Evolutionary conservation across 2,888 invertebrate species (phyloP), one percentile per base, ranked within the genome.

Genomic region (Drosophila limbata): DNA sequence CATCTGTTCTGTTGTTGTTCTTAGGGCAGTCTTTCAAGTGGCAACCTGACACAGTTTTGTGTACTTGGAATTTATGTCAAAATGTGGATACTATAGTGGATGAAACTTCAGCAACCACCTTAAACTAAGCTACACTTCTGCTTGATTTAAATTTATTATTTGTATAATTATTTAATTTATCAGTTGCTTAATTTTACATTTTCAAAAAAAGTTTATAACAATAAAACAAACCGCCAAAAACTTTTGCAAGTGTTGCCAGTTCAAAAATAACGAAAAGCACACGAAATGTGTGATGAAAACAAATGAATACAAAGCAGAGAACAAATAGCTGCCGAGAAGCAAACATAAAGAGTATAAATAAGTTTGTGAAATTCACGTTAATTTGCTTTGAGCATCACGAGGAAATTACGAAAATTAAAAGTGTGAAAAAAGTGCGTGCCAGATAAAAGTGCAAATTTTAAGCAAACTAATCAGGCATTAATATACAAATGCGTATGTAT

Each of bases 251-350:
- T 25, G 64, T 85, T 84, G 84, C 84, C 84, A 84, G 57, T 51
- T 13, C 11, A 1, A 37, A 74, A 42, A 28, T 8, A 31, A 40
- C 53, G 40, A 66, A 69, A 69, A 53, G 8, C 28, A 37, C 44
- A 48, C 72, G 77, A 82, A 82, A 60, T 45, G 33, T 68, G 74
- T 59, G 73, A 85, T 68, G 72, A 77, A 70, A 80, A 81, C 75
- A 80, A 83, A 83, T 74, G 50, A 55, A 39, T 47, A 47, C 45
- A 78, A 77, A 66, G 39, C 66, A 50, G 11, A 65, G 42, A 48
- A 66, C 66, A 45, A 69, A 59, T 48, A 55, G 51, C 64, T 44
- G 37, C 17, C 51, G 25, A 15, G 48, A 31, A 50, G 50, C 35
- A 53, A 8, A 35, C 15, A 25, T 19, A 21, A 51, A 53, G 65